These are phyloP conservation scores for Atta cephalotes DNA, from an alignment of 1,140 invertebrate species.

Conservation along the genomic window DNA sequence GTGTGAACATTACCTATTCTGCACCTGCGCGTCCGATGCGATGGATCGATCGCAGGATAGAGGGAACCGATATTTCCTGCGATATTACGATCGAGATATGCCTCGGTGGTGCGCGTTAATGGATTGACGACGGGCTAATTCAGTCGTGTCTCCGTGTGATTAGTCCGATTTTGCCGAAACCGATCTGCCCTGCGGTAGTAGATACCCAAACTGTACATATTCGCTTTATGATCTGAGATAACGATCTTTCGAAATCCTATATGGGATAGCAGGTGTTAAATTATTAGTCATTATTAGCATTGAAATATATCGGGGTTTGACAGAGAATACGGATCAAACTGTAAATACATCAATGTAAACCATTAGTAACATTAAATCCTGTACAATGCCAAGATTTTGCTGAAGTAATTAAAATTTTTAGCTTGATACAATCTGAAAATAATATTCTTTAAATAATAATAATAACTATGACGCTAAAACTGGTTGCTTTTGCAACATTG, in stretches of 20 bases:
- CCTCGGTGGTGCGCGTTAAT: conserved; percentile 49
- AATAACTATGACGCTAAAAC: too few relatives aligned
- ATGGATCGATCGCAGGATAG: conserved; percentile 37
- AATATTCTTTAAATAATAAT: too few relatives aligned
- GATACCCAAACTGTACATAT: conserved; percentile 15
- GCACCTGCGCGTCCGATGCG: conserved; percentile 37
- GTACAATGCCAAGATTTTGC: too few relatives aligned
- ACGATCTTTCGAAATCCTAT: conserved; percentile 44
- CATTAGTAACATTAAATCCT: background rate
- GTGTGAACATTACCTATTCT: conserved; percentile 27
- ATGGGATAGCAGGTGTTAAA: conserved; percentile 23
- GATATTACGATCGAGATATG: conserved; percentile 56
- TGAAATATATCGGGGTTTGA: conserved; percentile 11
- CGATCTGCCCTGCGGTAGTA: conserved; percentile 12
- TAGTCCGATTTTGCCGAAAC: conserved; percentile 53
- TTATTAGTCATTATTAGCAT: conserved; percentile 35
- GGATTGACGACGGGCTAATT: conserved; percentile 52
- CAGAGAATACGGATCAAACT: background rate
- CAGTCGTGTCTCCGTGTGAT: conserved; percentile 48
- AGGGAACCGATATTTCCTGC: conserved; percentile 49
- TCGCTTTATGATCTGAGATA: conserved; percentile 48
- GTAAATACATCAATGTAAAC: background rate
- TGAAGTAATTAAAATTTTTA: too few relatives aligned
- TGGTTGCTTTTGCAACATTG: too few relatives aligned
- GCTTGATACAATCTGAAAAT: too few relatives aligned